Evolutionary conservation across 2,888 invertebrate species (phyloP).

Genomic region (Agrotis ipsilon): DNA sequence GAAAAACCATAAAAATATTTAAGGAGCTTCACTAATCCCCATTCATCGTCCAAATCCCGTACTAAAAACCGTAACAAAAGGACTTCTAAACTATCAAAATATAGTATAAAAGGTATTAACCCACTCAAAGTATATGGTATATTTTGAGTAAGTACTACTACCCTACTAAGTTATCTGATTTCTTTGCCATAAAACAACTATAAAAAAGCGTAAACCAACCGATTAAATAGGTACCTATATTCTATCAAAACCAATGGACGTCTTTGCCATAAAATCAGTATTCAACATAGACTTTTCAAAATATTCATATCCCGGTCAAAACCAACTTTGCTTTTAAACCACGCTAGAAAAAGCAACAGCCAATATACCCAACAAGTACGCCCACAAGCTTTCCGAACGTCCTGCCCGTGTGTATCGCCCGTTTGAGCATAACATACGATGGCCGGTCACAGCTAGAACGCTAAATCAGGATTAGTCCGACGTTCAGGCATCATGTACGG

Average conservation of each 20-base stretch:
- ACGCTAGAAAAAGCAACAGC: not conserved
- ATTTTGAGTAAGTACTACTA: too few species aligned
- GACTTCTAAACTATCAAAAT: not conserved
- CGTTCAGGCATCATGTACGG: constrained; percentile 82
- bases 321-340: not conserved
- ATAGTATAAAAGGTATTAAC: too few species aligned
- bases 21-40: constrained; percentile 9
- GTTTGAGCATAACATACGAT: constrained; percentile 83
- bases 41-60: constrained; percentile 8
- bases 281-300: not conserved
- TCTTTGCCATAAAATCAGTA: not conserved
- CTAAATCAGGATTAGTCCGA: constrained; percentile 90
- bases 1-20: constrained; percentile 49
- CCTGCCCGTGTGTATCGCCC: constrained; percentile 70
- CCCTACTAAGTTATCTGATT: too few species aligned
- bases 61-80: constrained; percentile 18
- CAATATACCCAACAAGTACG: constrained; percentile 37
- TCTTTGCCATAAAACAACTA: not conserved
- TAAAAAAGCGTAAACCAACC: too few species aligned
- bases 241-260: constrained; percentile 2
- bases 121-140: too few species aligned
- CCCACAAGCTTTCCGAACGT: constrained; percentile 42
- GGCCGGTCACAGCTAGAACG: constrained; percentile 78
- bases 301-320: not conserved
- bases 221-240: too few species aligned